A percentile compares a stretch with the other conserved stretches of the same genome.
phyloP scores from a whole-genome alignment of 2,113 vertebrate species.

The Microtus pennsylvanicus region DNA sequence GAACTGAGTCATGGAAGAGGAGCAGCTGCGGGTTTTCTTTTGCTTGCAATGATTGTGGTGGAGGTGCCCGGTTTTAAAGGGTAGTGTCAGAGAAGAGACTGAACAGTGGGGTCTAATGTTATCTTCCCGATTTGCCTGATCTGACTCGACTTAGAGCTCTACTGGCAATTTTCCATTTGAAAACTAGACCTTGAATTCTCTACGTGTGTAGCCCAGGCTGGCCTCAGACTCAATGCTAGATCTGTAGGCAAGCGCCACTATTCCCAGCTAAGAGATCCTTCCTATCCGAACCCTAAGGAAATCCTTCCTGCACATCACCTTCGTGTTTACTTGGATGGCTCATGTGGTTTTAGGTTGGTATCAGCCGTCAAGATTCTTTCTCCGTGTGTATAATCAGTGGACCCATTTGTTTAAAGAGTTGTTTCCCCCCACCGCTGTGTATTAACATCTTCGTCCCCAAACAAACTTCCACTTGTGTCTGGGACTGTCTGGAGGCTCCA shows the following conservation, averaged over 20 bases:
- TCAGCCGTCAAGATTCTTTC: neutral
- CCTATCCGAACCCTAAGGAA: neutral
- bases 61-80: conserved; percentile 10
- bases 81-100: conserved; percentile 3
- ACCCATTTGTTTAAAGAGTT: neutral
- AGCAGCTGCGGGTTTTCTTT: neutral
- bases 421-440: no score
- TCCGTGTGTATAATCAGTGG: neutral
- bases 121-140: conserved; percentile 55
- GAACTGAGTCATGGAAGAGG: neutral
- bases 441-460: neutral
- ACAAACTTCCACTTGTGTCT: neutral
- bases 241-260: neutral
- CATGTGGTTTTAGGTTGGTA: neutral
- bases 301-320: neutral
- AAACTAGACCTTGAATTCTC: neutral
- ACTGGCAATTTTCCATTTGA: conserved; percentile 18
- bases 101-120: conserved; percentile 11
- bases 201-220: no score
- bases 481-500: neutral
- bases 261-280: neutral
- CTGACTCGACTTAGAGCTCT: conserved; percentile 36
- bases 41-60: neutral
- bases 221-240: neutral
- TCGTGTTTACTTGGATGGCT: neutral